A percentile compares a stretch with the other conserved stretches of the same genome.
Conservation (phyloP, 2,888 invertebrate genomes). For the Coenonympha glycerion region DNA sequence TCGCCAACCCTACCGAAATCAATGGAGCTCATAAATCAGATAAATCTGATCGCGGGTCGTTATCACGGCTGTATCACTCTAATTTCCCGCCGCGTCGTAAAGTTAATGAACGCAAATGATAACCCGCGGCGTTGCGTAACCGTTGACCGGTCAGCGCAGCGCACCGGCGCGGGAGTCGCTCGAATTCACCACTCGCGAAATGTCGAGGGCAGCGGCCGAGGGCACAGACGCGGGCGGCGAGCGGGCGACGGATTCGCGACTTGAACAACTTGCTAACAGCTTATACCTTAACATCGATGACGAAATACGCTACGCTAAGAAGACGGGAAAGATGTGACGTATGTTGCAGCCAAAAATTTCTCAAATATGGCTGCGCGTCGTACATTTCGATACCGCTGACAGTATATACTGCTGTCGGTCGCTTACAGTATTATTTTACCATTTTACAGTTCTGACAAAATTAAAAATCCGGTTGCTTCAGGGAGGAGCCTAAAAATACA, state of each 20-base stretch:
- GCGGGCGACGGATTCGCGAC: background rate
- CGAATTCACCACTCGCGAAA: slow-evolving; percentile 50
- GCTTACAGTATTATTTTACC: too few species aligned
- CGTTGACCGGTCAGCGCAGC: slow-evolving; percentile 37
- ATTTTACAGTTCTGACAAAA: too few species aligned
- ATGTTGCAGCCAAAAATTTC: too few species aligned
- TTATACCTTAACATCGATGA: too few species aligned
- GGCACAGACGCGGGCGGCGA: slow-evolving; percentile 27
- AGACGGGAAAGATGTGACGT: too few species aligned
- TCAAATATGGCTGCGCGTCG: too few species aligned
- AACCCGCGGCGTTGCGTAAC: slow-evolving; percentile 50
- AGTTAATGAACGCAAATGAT: slow-evolving; percentile 54
- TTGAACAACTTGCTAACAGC: too few species aligned
- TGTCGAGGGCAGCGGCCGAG: slow-evolving; percentile 45
- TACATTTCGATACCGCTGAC: too few species aligned
- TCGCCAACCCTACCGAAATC: background rate
- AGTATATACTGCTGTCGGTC: too few species aligned
- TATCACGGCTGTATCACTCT: slow-evolving; percentile 29
- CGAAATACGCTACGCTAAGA: too few species aligned
- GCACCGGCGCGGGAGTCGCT: slow-evolving; percentile 49
- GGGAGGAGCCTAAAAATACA: too few species aligned
- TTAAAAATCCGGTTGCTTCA: too few species aligned
- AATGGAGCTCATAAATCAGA: slow-evolving; percentile 5
- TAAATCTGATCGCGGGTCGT: background rate
- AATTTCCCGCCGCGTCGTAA: slow-evolving; percentile 43